Percentiles rank a stretch among this genome's conserved stretches.
phyloP scores from a whole-genome alignment of 2,888 invertebrate species.

The Dynastes hyllus region DNA sequence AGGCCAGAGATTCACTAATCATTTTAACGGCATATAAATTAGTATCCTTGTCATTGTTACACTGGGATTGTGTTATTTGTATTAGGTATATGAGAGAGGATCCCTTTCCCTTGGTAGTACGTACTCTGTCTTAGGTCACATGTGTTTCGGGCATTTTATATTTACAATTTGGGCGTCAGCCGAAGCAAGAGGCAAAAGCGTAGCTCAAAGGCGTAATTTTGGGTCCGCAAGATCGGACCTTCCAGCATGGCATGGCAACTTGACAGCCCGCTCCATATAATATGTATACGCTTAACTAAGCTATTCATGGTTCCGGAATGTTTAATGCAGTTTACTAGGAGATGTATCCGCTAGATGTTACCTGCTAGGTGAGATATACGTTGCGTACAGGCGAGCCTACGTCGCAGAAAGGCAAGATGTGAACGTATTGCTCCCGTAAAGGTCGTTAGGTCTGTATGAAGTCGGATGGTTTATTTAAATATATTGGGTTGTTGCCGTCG shows the following conservation, averaged over 20 bases:
- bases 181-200: too few species aligned
- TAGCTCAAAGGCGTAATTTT: background rate
- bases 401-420: background rate
- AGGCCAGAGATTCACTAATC: constrained; percentile 44
- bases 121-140: background rate
- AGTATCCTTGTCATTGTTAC: constrained; percentile 35
- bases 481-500: background rate
- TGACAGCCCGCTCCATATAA: constrained; percentile 22
- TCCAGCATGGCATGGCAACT: background rate
- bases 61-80: constrained; percentile 10
- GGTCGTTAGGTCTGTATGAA: background rate
- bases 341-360: background rate
- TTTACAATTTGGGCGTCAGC: background rate
- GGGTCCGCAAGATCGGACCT: background rate
- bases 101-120: background rate
- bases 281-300: constrained; percentile 17
- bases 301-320: constrained; percentile 29
- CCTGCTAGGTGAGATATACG: background rate
- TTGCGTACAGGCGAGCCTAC: background rate
- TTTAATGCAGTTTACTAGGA: constrained; percentile 17
- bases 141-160: constrained; percentile 29
- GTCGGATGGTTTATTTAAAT: constrained; percentile 18
- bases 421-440: constrained; percentile 15
- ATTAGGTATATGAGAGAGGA: too few species aligned
- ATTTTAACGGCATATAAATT: constrained; percentile 43